These are phyloP conservation scores for Zaprionus ghesquierei DNA, from an alignment of 1,140 invertebrate species.

Conservation along the genomic window DNA sequence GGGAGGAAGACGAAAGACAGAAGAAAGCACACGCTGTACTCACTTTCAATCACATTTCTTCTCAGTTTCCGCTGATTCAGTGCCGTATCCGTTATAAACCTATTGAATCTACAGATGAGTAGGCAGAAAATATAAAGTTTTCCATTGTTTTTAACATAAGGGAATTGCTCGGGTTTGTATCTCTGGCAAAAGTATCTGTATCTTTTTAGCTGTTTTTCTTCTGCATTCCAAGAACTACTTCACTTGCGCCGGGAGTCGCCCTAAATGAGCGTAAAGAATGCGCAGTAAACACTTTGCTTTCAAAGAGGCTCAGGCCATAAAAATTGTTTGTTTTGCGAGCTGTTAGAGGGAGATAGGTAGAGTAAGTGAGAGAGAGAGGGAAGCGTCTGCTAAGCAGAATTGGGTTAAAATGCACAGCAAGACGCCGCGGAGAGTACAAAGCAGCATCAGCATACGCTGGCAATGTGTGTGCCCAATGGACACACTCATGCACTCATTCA, in stretches of 20 bases:
- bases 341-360: constrained; percentile 29
- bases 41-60: not conserved
- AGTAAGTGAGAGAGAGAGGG: not conserved
- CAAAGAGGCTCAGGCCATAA: constrained; percentile 34
- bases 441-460: constrained; percentile 56
- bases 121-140: not conserved
- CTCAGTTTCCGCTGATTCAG: not conserved
- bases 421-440: constrained; percentile 51
- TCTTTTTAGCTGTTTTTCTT: constrained; percentile 27
- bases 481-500: constrained; percentile 6
- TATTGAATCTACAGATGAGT: not conserved
- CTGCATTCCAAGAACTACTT: constrained; percentile 65
- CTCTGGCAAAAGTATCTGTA: constrained; percentile 27
- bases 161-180: constrained; percentile 15
- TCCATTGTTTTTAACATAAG: constrained; percentile 48
- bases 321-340: constrained; percentile 40
- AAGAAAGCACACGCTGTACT: not conserved
- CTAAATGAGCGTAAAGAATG: constrained; percentile 45
- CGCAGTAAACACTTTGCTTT: constrained; percentile 39
- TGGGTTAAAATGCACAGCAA: constrained; percentile 54
- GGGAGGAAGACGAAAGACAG: not conserved
- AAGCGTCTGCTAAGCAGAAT: constrained; percentile 26
- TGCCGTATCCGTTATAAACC: not conserved
- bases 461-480: constrained; percentile 49
- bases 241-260: constrained; percentile 35